Base-by-base conservation (phyloP, 1,140 invertebrate genomes). In the Whitmania pigra region DNA sequence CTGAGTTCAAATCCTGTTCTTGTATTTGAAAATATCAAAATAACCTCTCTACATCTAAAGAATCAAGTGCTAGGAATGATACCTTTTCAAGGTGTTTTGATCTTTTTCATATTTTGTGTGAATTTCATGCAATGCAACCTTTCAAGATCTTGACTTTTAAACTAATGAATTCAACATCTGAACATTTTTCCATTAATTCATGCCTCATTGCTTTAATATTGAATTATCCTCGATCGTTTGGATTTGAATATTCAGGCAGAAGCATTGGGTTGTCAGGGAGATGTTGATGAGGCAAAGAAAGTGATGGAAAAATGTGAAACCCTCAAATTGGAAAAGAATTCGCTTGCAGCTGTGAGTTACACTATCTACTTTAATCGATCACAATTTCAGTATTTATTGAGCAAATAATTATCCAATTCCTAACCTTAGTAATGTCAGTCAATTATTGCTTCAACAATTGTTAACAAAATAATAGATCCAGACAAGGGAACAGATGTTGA, bases 291-390 rank as follows among this genome's bases (percentile, higher is more conserved):
- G 83, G 93, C 94, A 0, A 90, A 94, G 81, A 92, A 91, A 40
- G 84, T 97, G 2, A 93, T 97, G 90, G 93, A 93, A 78, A 85
- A 95, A 6, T 95, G 92, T 82, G 94, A 98, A 80, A 88, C 95
- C 79, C 82, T 97, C 0, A 93, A 94, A 82, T 92, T 95, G 78
- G 94, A 98, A 82, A 85, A 91, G 74, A 63, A 63, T 31, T 63
- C 57, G 9, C 29, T 63, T 7, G 57, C 57, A 63, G 57, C 29
- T 63, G 57, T 63, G 57, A 22, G 57, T n/a, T 63, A 13, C 9
- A n/a, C 2, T 57, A n/a, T 57, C 25, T 36, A 36, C 6, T 36
- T 36, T 36, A 36, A 36, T 3, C 31, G 2, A 2, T 36, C 6
- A 6, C 31, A 36, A 36, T 36, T n/a, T n/a, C 2, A 36, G 31